Percentiles rank a stretch among this genome's conserved stretches.
phyloP scores from a whole-genome alignment of 2,113 vertebrate species.

The Hippoglossus stenolepis region DNA sequence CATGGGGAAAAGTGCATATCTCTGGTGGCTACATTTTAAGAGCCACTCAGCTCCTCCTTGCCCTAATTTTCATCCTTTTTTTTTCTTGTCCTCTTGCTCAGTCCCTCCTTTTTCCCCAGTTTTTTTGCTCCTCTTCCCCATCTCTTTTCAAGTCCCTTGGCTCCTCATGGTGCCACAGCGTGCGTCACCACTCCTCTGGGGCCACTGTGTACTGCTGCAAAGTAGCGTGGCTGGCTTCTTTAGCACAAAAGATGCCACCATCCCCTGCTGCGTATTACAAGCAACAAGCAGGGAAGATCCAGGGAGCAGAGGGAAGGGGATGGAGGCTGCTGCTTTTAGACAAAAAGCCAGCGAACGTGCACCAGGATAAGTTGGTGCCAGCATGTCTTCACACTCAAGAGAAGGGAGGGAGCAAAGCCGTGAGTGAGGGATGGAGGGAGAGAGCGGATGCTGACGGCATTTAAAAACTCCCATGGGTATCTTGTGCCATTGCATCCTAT shows the following conservation, averaged over 20 bases:
- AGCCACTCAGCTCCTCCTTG: slow-evolving; percentile 48
- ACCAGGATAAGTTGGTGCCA: slow-evolving; percentile 66
- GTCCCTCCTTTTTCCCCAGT: slow-evolving; percentile 13
- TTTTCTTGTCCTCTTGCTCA: neutral
- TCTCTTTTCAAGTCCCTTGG: slow-evolving; percentile 58
- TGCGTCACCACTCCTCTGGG: slow-evolving; percentile 65
- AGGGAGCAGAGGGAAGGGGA: slow-evolving; percentile 29
- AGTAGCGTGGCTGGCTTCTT: slow-evolving; percentile 48
- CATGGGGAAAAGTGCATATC: slow-evolving; percentile 57
- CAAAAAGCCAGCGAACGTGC: slow-evolving; percentile 51
- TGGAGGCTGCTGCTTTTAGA: slow-evolving; percentile 61
- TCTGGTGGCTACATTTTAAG: slow-evolving; percentile 63
- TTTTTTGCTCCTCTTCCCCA: slow-evolving; percentile 11
- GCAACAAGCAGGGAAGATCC: slow-evolving; percentile 53
- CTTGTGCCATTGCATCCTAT: slow-evolving; percentile 66
- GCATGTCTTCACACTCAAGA: slow-evolving; percentile 48
- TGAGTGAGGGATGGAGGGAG: slow-evolving; percentile 35
- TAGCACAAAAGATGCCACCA: slow-evolving; percentile 60
- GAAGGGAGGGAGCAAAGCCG: slow-evolving; percentile 16
- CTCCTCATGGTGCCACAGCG: slow-evolving; percentile 60
- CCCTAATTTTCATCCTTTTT: slow-evolving; percentile 33
- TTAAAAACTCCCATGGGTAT: slow-evolving; percentile 76
- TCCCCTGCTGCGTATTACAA: slow-evolving; percentile 64
- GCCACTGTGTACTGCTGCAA: slow-evolving; percentile 53
- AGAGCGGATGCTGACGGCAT: slow-evolving; percentile 70